phyloP scores from a whole-genome alignment of 1,140 invertebrate genomes.

The Aphidius gifuensis region DNA sequence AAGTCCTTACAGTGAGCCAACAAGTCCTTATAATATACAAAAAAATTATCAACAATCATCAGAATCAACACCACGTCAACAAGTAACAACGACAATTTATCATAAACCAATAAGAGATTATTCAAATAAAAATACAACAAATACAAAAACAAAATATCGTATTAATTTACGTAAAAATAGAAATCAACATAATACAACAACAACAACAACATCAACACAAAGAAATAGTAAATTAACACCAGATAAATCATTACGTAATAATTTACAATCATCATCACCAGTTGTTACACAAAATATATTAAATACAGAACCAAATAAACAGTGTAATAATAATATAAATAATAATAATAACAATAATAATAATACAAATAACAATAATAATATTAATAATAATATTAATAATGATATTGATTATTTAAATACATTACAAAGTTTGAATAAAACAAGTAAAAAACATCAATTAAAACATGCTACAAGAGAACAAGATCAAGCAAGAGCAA shows the following conservation, averaged over 20 bases:
- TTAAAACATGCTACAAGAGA: constrained; percentile 66
- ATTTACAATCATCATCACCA: constrained; percentile 33
- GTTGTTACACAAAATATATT: constrained; percentile 32
- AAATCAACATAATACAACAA: constrained; percentile 21
- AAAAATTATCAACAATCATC: constrained; percentile 30
- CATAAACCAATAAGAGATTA: constrained; percentile 45
- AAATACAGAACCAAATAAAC: constrained; percentile 17
- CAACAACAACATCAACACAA: background rate
- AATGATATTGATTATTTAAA: constrained; percentile 36
- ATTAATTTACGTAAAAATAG: constrained; percentile 35
- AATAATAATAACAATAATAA: no score
- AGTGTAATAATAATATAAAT: no score
- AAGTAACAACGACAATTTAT: constrained; percentile 24
- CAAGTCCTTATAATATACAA: constrained; percentile 32
- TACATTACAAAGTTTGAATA: constrained; percentile 22
- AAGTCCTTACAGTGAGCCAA: constrained; percentile 36
- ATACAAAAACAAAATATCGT: constrained; percentile 39
- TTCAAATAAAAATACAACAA: constrained; percentile 33
- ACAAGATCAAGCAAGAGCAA: constrained; percentile 67
- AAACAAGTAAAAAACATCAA: constrained; percentile 56
- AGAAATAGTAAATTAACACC: constrained; percentile 10
- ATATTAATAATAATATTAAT: constrained; percentile 35
- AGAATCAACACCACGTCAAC: constrained; percentile 17
- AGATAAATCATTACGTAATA: constrained; percentile 30
- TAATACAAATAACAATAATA: constrained; percentile 10